Evolutionary conservation across 2,888 invertebrate genomes (phyloP), one percentile per base, ranked within the genome.

Genomic region (Bursaphelenchus okinawaensis): DNA sequence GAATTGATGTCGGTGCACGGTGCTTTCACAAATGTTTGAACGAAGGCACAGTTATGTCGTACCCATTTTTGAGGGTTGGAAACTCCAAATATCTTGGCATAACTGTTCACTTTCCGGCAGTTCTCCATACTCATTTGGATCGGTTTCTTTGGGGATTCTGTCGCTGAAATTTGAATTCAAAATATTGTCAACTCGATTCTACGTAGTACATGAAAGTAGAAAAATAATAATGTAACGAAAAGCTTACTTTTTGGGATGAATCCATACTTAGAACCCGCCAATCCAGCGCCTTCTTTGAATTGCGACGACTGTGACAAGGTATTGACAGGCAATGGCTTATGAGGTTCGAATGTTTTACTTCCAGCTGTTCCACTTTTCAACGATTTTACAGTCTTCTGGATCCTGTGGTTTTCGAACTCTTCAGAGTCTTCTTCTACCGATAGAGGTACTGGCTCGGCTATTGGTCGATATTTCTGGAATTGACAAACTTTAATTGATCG

Each of bases 41-140:
- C 67, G 51, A 71, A 54, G 24, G 28, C 26, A 54, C 71, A 71
- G 31, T 71, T 74, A 54, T 67, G 63, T 7, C 67, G 59, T 23
- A 71, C 65, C 73, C 73, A 71, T 22, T 50, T 40, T 22, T 65
- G 70, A 7, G 70, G 69, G 59, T 71, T 55, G 19, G 64, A 26
- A 4, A 71, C 69, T 4, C 61, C 61, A 29, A 70, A 70, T 19
- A 31, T 52, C 26, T 56, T 31, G n/a, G 69, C 65, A 27, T 71
- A 67, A n/a, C 50, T 62, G 26, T 55, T 23, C 9, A 67, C 55
- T 24, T 68, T 71, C 20, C 54, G 24, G 40, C 65, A 66, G 24
- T 68, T 71, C 19, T 71, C 55, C 8, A 24, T 50, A 28, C 58
- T 68, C 59, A 65, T 55, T 57, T 56, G 50, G 24, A 52, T 12